Evolutionary conservation across 2,888 invertebrate species (phyloP).

Genomic region (Vesta saturnalis): DNA sequence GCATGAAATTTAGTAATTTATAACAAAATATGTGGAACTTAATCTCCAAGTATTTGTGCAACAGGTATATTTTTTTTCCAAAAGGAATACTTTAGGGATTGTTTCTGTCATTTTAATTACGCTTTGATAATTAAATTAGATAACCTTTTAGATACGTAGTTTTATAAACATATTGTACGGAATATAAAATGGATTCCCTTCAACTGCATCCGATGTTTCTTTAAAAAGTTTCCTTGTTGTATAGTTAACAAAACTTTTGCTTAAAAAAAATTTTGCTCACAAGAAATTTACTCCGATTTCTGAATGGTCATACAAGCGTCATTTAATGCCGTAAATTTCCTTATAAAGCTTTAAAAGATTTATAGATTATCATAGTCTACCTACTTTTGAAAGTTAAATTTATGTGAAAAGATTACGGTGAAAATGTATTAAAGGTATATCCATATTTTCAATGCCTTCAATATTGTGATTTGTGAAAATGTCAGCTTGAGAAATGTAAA

Average conservation of each 20-base stretch:
- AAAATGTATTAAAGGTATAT: not conserved
- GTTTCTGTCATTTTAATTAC: too few species aligned
- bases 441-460: constrained; percentile 2
- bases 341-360: constrained; percentile 8
- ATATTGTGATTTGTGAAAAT: constrained; percentile 19
- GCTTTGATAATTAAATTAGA: too few species aligned
- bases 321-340: not conserved
- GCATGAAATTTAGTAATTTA: too few species aligned
- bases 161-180: too few species aligned
- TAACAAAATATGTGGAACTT: too few species aligned
- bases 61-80: too few species aligned
- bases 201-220: not conserved
- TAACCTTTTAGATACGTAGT: too few species aligned
- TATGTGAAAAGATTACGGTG: constrained; percentile 10
- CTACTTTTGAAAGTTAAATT: constrained; percentile 9
- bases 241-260: too few species aligned
- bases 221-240: not conserved
- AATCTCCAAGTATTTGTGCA: too few species aligned
- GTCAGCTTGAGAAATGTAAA: constrained; percentile 15
- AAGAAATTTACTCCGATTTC: not conserved
- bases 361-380: constrained; percentile 9
- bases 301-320: not conserved
- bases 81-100: too few species aligned
- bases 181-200: not conserved
- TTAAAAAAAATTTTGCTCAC: too few species aligned